Percentiles rank a stretch among this genome's conserved stretches.
These are phyloP conservation scores for Leptogaster cylindrica DNA, from an alignment of 2,888 invertebrate genomes.

Conservation along the genomic window DNA sequence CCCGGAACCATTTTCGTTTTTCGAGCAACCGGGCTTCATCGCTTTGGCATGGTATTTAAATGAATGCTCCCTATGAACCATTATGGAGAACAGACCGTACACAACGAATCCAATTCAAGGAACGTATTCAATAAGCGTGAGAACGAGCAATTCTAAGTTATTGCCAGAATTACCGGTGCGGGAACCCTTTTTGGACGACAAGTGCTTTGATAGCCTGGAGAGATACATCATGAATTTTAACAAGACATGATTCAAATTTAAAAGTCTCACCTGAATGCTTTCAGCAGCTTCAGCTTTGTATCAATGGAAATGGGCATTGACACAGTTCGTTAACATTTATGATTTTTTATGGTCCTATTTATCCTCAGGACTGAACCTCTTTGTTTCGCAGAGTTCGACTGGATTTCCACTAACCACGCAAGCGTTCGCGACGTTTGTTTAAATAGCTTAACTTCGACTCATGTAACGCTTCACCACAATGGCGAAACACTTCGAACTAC, in stretches of 20 bases:
- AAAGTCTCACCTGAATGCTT: constrained; percentile 51
- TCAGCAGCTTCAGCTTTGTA: constrained; percentile 53
- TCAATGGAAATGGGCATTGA: constrained; percentile 59
- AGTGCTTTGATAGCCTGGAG: constrained; percentile 81
- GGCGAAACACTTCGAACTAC: neutral
- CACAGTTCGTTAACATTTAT: constrained; percentile 51
- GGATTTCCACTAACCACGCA: constrained; percentile 15
- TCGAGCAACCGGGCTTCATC: constrained; percentile 24
- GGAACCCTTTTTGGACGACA: constrained; percentile 81
- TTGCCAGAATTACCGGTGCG: constrained; percentile 85
- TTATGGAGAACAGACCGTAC: constrained; percentile 49
- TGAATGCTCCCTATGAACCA: constrained; percentile 54
- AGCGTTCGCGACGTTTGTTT: constrained; percentile 6
- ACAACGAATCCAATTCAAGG: constrained; percentile 68
- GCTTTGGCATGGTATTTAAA: constrained; percentile 30
- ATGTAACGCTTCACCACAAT: constrained; percentile 1
- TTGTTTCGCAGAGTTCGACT: neutral
- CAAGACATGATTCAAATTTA: neutral
- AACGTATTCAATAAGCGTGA: constrained; percentile 84
- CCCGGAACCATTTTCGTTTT: constrained; percentile 53
- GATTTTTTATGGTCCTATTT: too few relatives aligned
- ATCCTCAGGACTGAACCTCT: neutral
- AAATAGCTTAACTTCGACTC: constrained; percentile 28
- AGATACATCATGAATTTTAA: constrained; percentile 46
- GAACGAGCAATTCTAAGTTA: constrained; percentile 81